Evolutionary conservation across 2,888 invertebrate species (phyloP).

Genomic region (Stratiomys singularior): DNA sequence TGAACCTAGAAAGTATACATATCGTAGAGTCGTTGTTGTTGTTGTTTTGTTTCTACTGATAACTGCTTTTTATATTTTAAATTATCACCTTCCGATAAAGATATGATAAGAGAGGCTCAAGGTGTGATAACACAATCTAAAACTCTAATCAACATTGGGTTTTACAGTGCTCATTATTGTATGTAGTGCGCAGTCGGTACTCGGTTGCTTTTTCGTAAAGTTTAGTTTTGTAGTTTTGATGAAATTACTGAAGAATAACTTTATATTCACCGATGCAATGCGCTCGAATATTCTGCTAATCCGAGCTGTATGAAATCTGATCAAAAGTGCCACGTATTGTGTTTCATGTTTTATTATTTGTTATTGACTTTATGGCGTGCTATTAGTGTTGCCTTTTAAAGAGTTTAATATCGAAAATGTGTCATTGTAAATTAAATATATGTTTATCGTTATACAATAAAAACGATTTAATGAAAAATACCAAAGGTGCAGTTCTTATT

Average conservation of each 20-base stretch:
- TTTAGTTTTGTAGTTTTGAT: slow-evolving; percentile 39
- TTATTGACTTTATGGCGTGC: too few relatives aligned
- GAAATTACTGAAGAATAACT: slow-evolving; percentile 6
- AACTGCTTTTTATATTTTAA: slow-evolving; percentile 44
- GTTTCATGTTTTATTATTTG: too few relatives aligned
- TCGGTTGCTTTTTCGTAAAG: slow-evolving; percentile 40
- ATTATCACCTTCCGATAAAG: slow-evolving; percentile 52
- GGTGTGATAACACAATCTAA: slow-evolving; percentile 54
- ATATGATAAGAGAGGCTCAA: slow-evolving; percentile 53
- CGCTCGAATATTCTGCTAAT: not conserved
- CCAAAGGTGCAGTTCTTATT: not conserved
- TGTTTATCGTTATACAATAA: not conserved
- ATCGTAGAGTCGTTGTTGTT: slow-evolving; percentile 25
- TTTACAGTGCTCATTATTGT: slow-evolving; percentile 38
- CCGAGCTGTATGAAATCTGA: not conserved
- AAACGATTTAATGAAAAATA: not conserved
- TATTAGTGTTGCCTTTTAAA: not conserved
- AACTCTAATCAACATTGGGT: slow-evolving; percentile 50
- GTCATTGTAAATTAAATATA: not conserved
- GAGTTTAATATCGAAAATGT: not conserved
- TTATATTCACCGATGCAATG: not conserved
- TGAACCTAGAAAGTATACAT: slow-evolving; percentile 19
- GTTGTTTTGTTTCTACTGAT: slow-evolving; percentile 30
- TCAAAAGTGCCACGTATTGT: too few relatives aligned
- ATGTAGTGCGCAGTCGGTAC: slow-evolving; percentile 34